Base-by-base conservation (phyloP, 1,140 invertebrate species). In the Drosophila fuyamai region DNA sequence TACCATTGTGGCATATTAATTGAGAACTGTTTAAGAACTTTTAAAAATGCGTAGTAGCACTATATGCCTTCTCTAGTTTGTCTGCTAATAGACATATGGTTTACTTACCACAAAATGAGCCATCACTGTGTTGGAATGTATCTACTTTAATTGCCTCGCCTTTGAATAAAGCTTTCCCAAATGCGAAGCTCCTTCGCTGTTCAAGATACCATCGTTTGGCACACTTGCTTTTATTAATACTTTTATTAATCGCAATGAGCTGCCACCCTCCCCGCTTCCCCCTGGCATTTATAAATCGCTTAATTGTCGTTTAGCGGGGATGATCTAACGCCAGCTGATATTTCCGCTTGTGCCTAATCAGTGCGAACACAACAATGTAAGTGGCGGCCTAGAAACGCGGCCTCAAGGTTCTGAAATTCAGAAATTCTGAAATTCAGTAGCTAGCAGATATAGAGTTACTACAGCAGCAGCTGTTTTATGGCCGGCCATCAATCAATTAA, bases 401-500 rank as follows among this genome's bases (percentile, higher is more conserved):
- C 36, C 46, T n/a, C 80, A 70, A 79, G 66, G 80, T 56, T 63
- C 73, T 53, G 8, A 29, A 29, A 10, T 13, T 29, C 13, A 14
- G 51, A 56, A 59, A 51, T 27, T 13, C 23, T 38, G 10, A 18
- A 29, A 16, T 16, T 4, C 29, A 16, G n/a, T 35, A 29, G 29
- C 29, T 13, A 23, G 10, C 50, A 53, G 50, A 53, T 53, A 53
- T 18, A 12, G 4, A 53, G 32, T 18, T 38, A 32, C 16, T 32
- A 32, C 9, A 16, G 40, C 41, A 43, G 44, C 16, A 67, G 72
- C 51, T 68, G 54, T 13, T 77, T 77, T 81, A 77, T 63, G 56
- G n/a, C 41, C 40, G 32, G 50, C 79, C 60, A 86, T 81, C 60
- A 81, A 86, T 78, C 81, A 81, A 81, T 85, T 79, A 77, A 74